phyloP scores from a whole-genome alignment of 1,140 invertebrate species.

The Eriosoma lanigerum region DNA sequence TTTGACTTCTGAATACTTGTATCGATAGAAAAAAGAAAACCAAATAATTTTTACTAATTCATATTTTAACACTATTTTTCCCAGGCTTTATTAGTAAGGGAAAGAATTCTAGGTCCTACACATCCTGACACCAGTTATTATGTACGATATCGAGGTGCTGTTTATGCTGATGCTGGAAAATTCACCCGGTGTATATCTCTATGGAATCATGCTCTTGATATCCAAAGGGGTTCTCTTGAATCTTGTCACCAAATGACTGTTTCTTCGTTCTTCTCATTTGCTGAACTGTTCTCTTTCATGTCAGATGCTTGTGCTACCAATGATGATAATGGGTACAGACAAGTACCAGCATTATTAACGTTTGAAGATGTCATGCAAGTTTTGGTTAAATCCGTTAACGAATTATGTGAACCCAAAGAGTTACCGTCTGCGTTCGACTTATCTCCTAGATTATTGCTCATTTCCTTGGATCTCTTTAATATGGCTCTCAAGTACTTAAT shows the following conservation, averaged over 20 bases:
- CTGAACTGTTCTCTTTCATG: conserved; percentile 94
- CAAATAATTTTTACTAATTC: no score
- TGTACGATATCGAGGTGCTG: conserved; percentile 82
- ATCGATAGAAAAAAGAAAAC: no score
- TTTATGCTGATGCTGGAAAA: conserved; percentile 92
- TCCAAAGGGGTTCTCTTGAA: conserved; percentile 90
- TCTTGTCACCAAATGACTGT: conserved; percentile 94
- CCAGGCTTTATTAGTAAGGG: conserved; percentile 81
- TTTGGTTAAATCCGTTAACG: conserved; percentile 56
- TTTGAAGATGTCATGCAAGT: conserved; percentile 62
- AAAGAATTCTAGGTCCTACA: conserved; percentile 86
- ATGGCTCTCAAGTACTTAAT: conserved; percentile 20
- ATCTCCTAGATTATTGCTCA: conserved; percentile 44
- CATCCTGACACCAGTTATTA: conserved; percentile 97
- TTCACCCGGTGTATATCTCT: conserved; percentile 88
- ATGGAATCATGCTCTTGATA: conserved; percentile 96
- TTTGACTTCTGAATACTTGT: no score
- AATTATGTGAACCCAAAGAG: conserved; percentile 54
- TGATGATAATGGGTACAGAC: conserved; percentile 54
- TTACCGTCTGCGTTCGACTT: conserved; percentile 36
- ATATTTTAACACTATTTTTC: conserved; percentile 2
- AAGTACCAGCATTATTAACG: conserved; percentile 42
- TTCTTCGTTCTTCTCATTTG: conserved; percentile 88
- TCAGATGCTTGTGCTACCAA: conserved; percentile 67
- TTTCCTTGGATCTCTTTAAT: conserved; percentile 52